phyloP scores from a whole-genome alignment of 2,113 vertebrate species.

The Thunnus maccoyii region DNA sequence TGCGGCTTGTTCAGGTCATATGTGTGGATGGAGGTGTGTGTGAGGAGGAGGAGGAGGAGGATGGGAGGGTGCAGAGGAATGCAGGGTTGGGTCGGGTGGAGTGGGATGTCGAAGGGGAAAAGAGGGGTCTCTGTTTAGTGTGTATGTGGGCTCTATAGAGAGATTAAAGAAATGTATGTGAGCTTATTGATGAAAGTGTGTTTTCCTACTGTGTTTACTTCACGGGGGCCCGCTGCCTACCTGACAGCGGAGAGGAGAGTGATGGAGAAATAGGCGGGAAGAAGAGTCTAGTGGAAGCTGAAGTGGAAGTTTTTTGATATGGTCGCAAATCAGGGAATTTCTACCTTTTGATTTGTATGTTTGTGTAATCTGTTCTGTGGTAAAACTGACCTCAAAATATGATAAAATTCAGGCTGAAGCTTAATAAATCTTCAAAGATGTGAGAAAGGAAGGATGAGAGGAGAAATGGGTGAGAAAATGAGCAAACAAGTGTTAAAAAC shows the following conservation, averaged over 20 bases:
- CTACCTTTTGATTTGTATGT: not conserved
- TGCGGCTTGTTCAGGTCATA: slow-evolving; percentile 68
- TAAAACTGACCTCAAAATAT: not conserved
- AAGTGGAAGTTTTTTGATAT: slow-evolving; percentile 11
- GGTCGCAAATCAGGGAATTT: not conserved
- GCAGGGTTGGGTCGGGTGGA: slow-evolving; percentile 61
- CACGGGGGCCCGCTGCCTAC: slow-evolving; percentile 50
- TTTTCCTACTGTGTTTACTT: slow-evolving; percentile 72
- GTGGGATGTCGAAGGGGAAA: slow-evolving; percentile 60
- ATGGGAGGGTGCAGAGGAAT: slow-evolving; percentile 67
- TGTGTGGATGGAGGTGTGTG: slow-evolving; percentile 52
- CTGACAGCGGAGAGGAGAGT: slow-evolving; percentile 48
- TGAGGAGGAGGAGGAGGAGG: slow-evolving; percentile 31
- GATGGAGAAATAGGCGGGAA: slow-evolving; percentile 29
- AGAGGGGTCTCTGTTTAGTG: slow-evolving; percentile 76
- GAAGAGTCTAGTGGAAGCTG: not conserved
- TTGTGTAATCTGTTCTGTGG: not conserved
- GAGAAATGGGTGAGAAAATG: not conserved
- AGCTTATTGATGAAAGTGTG: slow-evolving; percentile 72
- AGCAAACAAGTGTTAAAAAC: not conserved
- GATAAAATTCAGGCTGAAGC: not conserved
- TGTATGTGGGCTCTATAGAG: slow-evolving; percentile 58
- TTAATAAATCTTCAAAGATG: not conserved
- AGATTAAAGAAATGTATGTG: slow-evolving; percentile 69
- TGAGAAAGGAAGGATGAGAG: not conserved